phyloP scores from a whole-genome alignment of 1,140 invertebrate genomes.

The Pseudomyrmex pallidus region DNA sequence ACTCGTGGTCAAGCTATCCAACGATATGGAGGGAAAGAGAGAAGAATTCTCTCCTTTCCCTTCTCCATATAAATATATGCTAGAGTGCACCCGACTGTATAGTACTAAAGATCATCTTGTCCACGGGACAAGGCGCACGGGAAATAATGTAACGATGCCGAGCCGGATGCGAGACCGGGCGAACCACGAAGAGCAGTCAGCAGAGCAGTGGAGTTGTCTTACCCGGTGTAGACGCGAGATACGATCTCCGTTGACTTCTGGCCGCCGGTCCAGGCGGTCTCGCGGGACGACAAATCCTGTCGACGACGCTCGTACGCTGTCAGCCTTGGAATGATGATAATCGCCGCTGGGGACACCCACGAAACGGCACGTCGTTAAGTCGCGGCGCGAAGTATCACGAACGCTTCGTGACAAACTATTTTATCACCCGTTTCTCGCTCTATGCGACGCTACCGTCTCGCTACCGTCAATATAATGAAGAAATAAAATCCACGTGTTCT shows the following conservation, averaged over 20 bases:
- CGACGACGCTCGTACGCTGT: constrained; percentile 62
- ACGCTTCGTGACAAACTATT: constrained; percentile 48
- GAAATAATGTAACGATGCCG: constrained; percentile 80
- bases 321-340: constrained; percentile 69
- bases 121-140: constrained; percentile 71
- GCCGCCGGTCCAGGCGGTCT: constrained; percentile 30
- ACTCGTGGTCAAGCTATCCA: constrained; percentile 66
- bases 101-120: constrained; percentile 73
- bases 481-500: not conserved
- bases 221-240: constrained; percentile 75
- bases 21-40: constrained; percentile 17
- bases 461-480: constrained; percentile 14
- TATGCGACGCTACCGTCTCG: not conserved
- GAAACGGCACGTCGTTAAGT: constrained; percentile 59
- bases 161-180: constrained; percentile 76
- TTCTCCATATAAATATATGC: constrained; percentile 58
- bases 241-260: constrained; percentile 76
- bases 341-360: constrained; percentile 60
- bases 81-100: not conserved
- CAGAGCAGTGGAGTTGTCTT: constrained; percentile 74
- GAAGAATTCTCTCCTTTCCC: not conserved
- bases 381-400: constrained; percentile 20
- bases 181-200: constrained; percentile 56
- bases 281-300: constrained; percentile 66
- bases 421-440: constrained; percentile 2